Base-by-base conservation (phyloP, 2,888 invertebrate species). In the Hirtodrosophila histrioides region DNA sequence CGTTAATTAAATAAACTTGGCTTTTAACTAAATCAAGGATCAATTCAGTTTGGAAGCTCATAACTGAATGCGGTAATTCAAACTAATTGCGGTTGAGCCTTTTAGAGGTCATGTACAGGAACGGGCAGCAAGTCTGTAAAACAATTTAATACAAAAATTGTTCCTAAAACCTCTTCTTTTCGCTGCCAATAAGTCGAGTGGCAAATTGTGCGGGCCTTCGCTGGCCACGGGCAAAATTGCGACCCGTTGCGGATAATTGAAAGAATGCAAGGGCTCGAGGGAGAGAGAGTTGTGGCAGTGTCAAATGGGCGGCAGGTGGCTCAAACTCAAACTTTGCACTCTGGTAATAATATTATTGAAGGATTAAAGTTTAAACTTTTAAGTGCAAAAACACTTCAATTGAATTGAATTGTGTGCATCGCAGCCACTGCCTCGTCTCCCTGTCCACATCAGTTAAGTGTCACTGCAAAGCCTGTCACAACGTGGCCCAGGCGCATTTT, bases 361-460 rank as follows among this genome's bases (percentile, higher is more conserved):
- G 85, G 84, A 88, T 84, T 88, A 84, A 84, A 84, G 78, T 84
- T 84, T 67, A 66, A 88, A 86, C 88, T 84, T 88, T 84, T 88
- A 84, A 84, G 84, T 84, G 84, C 86, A 84, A 80, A 88, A 84
- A 74, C 88, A 88, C 78, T 88, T 84, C 55, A 79, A 86, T 84
- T 80, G 64, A 78, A 88, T 84, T 72, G 69, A 73, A 69, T 72
- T 85, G 83, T 70, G 70, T 64, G 70, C 54, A 39, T 36, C 4
- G 39, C 46, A 17, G 12, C 27, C 3, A 33, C 9, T 6, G 7
- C 44, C 23, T 23, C 2, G 10, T 4, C 23, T 24, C 6, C 7
- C 10, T 11, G 10, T 11, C n/a, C 9, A 4, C 37, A 8, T 24
- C 39, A 58, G 67, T 35, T 57, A 44, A 58, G 39, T 55, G 41